phyloP scores from a whole-genome alignment of 2,888 invertebrate genomes.

The Theretra japonica region DNA sequence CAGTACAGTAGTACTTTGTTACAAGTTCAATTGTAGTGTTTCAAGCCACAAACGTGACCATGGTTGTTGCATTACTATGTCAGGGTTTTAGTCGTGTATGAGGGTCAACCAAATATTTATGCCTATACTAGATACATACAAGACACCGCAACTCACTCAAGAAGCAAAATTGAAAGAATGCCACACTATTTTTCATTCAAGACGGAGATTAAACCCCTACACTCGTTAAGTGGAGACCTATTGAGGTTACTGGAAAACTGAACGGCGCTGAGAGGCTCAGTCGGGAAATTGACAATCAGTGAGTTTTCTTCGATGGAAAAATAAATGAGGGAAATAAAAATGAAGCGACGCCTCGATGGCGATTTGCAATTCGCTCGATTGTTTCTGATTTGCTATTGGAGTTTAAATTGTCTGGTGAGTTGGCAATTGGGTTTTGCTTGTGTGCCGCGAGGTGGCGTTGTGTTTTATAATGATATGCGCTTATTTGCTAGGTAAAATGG shows the following conservation, averaged over 20 bases:
- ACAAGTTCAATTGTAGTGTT: too few relatives aligned
- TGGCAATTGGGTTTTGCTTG: too few relatives aligned
- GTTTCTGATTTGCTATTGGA: constrained; percentile 6
- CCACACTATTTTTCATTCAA: constrained; percentile 25
- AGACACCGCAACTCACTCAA: constrained; percentile 5
- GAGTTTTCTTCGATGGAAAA: constrained; percentile 23
- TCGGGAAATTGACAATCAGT: constrained; percentile 28
- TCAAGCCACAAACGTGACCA: too few relatives aligned
- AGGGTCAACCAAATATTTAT: too few relatives aligned
- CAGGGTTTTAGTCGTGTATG: too few relatives aligned
- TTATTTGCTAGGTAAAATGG: background rate
- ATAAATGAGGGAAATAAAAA: constrained; percentile 17
- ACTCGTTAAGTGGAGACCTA: constrained; percentile 24
- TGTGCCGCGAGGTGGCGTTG: too few relatives aligned
- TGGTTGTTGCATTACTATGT: too few relatives aligned
- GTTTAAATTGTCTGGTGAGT: background rate
- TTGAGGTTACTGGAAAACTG: constrained; percentile 26
- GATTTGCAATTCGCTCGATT: constrained; percentile 6
- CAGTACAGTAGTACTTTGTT: too few relatives aligned
- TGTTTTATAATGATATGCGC: background rate
- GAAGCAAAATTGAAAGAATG: constrained; percentile 14
- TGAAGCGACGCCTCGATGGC: background rate
- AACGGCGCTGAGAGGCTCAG: constrained; percentile 24
- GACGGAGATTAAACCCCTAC: constrained; percentile 27
- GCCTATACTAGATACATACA: background rate